Conservation (phyloP, 2,797 vertebrate species). For the Cryptoblepharus egeriae region DNA sequence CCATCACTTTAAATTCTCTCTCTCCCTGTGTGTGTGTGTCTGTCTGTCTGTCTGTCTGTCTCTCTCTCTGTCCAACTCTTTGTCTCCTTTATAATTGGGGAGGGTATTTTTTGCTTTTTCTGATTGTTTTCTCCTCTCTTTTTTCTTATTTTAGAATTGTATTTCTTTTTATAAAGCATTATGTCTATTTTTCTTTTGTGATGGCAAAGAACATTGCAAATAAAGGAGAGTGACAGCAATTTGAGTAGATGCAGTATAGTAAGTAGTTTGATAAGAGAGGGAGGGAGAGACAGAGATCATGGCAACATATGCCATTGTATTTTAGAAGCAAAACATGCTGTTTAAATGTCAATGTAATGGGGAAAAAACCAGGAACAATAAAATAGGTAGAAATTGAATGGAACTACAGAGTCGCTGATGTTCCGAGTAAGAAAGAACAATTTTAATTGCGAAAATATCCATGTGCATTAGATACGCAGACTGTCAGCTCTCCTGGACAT, state of each 20-base stretch:
- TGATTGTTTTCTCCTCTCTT: no score
- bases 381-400: background rate
- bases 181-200: background rate
- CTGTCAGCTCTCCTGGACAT: conserved; percentile 2
- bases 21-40: no score
- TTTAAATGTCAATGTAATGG: background rate
- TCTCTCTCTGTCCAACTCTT: no score
- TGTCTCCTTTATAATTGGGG: background rate
- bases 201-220: background rate
- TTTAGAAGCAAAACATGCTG: background rate
- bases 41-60: no score
- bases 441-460: conserved; percentile 33
- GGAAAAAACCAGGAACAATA: background rate
- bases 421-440: background rate
- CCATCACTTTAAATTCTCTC: background rate
- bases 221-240: conserved; percentile 6
- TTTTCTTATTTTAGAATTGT: background rate
- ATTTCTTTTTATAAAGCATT: background rate
- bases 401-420: conserved; percentile 4
- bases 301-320: background rate
- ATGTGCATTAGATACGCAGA: background rate
- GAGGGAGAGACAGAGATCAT: background rate
- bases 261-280: background rate
- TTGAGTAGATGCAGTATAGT: background rate
- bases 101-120: background rate